phyloP scores from a whole-genome alignment of 2,888 invertebrate genomes.

The Acleris emargana region DNA sequence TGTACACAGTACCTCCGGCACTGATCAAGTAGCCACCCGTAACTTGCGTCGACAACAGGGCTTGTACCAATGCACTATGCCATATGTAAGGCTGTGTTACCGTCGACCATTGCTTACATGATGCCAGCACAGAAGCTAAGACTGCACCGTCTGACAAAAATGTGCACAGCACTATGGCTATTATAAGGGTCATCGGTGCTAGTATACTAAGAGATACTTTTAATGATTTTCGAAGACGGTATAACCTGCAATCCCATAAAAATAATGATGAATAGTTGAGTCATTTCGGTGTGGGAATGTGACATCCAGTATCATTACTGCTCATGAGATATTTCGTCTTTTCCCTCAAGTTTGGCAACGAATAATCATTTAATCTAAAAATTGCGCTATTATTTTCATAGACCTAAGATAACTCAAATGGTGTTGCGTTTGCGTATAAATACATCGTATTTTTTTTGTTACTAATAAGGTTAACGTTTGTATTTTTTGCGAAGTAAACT shows the following conservation, averaged over 20 bases:
- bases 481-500: no score
- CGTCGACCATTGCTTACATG: conserved; percentile 71
- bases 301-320: no score
- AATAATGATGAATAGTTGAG: background rate
- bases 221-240: conserved; percentile 78
- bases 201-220: conserved; percentile 70
- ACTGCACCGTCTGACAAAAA: conserved; percentile 65
- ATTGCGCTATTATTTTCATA: no score
- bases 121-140: conserved; percentile 62
- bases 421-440: no score
- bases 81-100: conserved; percentile 75
- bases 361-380: no score
- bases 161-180: conserved; percentile 64
- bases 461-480: no score
- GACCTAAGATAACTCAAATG: no score
- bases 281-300: no score
- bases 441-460: no score
- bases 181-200: conserved; percentile 60
- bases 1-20: conserved; percentile 85
- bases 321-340: no score
- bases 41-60: conserved; percentile 85
- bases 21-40: conserved; percentile 86
- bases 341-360: no score
- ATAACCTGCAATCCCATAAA: conserved; percentile 66
- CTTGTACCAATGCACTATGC: conserved; percentile 86